These are phyloP conservation scores for Aplocera efformata DNA, from an alignment of 2,888 invertebrate genomes.

Conservation along the genomic window DNA sequence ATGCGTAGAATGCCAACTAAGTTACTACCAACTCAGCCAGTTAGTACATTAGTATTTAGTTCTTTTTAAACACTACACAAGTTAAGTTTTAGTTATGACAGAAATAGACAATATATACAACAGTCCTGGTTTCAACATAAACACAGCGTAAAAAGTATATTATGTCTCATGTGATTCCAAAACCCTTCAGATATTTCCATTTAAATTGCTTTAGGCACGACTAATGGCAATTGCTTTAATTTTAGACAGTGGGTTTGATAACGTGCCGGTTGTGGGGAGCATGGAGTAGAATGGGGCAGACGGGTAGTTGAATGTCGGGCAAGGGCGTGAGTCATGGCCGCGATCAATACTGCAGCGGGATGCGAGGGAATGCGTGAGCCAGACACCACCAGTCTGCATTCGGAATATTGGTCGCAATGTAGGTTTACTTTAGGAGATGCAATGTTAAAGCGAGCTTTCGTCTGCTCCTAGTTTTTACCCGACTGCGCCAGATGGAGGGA, in stretches of 20 bases:
- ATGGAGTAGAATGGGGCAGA: conserved; percentile 40
- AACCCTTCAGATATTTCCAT: conserved; percentile 18
- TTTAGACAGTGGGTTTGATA: conserved; percentile 40
- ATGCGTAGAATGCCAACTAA: no score
- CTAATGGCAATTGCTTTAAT: conserved; percentile 30
- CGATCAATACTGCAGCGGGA: conserved; percentile 71
- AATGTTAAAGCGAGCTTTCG: no score
- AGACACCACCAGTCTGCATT: conserved; percentile 16
- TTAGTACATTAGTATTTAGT: no score
- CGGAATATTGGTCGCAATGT: conserved; percentile 20
- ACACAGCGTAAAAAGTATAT: no score
- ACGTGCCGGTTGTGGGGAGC: conserved; percentile 33
- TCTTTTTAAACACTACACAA: no score
- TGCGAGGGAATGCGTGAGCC: conserved; percentile 18
- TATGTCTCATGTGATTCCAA: conserved; percentile 8
- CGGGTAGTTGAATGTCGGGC: conserved; percentile 75
- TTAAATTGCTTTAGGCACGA: conserved; percentile 22
- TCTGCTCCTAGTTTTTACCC: no score
- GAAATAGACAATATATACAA: no score
- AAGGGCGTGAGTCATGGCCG: conserved; percentile 78
- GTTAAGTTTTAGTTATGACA: no score
- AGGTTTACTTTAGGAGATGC: no score
- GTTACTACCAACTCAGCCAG: no score
- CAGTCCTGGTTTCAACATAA: no score
- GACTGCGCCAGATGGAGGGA: no score